Conservation (phyloP, 2,113 vertebrate genomes). For the Stercorarius parasiticus region DNA sequence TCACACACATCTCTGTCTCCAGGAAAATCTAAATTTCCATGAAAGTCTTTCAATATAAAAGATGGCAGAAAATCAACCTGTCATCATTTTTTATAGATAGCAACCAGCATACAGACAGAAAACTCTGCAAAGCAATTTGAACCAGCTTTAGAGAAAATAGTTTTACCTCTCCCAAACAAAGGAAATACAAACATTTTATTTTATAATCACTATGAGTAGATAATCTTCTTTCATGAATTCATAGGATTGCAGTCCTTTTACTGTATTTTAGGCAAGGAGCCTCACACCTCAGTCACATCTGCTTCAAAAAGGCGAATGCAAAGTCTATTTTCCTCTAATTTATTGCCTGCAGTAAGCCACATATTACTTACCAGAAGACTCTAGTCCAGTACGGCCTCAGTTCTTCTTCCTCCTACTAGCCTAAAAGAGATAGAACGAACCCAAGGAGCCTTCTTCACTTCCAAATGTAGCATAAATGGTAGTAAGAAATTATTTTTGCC, state of each 20-base stretch:
- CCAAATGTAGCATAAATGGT: not conserved
- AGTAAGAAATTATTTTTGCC: not conserved
- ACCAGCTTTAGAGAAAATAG: not conserved
- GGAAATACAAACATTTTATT: not conserved
- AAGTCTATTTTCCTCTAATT: not conserved
- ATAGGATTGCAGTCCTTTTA: not conserved
- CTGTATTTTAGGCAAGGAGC: not conserved
- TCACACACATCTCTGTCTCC: not conserved
- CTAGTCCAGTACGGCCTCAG: not conserved
- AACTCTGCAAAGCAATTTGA: not conserved
- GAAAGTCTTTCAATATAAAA: not conserved
- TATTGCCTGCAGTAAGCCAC: not conserved
- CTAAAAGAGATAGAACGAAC: not conserved
- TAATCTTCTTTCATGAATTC: not conserved
- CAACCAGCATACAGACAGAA: not conserved
- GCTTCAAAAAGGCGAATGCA: not conserved
- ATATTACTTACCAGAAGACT: not conserved
- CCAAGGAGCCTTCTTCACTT: not conserved
- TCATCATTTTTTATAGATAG: not conserved
- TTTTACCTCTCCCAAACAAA: not conserved
- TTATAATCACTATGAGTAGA: not conserved
- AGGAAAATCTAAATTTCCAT: not conserved
- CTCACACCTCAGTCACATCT: not conserved
- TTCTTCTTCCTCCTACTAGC: not conserved
- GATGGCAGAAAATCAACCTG: not conserved